Base-by-base conservation (phyloP, 2,888 invertebrate species). In the Prenolepis imparis region DNA sequence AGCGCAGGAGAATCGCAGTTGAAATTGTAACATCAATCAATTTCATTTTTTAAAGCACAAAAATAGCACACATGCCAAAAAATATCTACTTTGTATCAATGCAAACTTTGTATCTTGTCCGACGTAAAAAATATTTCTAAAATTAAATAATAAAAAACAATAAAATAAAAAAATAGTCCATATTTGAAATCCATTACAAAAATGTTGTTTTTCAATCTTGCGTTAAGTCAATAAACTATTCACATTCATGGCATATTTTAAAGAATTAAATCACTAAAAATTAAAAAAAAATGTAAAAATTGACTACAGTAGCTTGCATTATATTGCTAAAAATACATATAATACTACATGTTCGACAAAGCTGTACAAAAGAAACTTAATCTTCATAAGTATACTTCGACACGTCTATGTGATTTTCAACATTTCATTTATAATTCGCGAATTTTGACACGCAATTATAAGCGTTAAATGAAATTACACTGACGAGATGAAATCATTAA, bases 391-490 rank as follows among this genome's bases (percentile, higher is more conserved):
- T 44, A 32, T 36, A 1, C 12, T 21, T 44, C 59, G 28, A 28
- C n/a, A n/a, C 1, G 39, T 8, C 3, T 59, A 11, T 63, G 15
- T 48, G 15, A 52, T 52, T 75, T 52, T 66, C 1, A 66, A 3
- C 12, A 39, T 15, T 32, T 63, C 15, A 64, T 74, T 64, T 64
- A 66, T 48, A 36, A 75, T 2, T 5, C 18, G 66, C 66, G 52
- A 36, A 75, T 75, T 75, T 75, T 24, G 21, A 66, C 24, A 52
- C 24, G 18, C 36, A 8, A 75, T 66, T 75, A 75, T 52, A 24
- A 52, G 52, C 36, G 24, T 64, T 32, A 75, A 48, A 21, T 74
- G 24, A 64, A 52, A 36, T 75, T 66, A 63, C 21, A 32, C n/a
- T 5, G 15, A 5, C 18, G 21, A 64, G 11, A 21, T 64, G 48